phyloP scores from a whole-genome alignment of 2,113 vertebrate species.

The Alethe castanea region DNA sequence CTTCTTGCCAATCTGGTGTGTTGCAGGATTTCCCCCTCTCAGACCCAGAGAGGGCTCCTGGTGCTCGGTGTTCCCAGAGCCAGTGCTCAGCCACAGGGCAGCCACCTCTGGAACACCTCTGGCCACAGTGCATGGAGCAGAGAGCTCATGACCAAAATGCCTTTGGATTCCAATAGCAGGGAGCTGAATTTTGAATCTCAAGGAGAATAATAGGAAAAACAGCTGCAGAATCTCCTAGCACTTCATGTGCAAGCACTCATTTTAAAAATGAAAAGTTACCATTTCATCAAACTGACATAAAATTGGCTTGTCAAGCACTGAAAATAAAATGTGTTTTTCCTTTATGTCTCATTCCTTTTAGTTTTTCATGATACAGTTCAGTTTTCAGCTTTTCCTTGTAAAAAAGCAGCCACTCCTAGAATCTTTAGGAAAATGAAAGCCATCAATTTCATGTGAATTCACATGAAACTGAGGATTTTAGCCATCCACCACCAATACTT shows the following conservation, averaged over 20 bases:
- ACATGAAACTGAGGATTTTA: background rate
- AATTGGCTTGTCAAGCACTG: conserved; percentile 24
- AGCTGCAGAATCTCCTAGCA: conserved; percentile 44
- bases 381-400: background rate
- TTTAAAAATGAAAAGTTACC: background rate
- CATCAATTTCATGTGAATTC: background rate
- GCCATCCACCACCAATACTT: background rate
- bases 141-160: background rate
- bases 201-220: conserved; percentile 41
- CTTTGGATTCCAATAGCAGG: background rate
- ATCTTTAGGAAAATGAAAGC: background rate
- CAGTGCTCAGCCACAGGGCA: fast-evolving
- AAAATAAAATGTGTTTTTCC: conserved; percentile 25
- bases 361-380: background rate
- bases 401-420: background rate
- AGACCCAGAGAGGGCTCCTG: background rate
- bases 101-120: background rate
- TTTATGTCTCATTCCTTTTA: conserved; percentile 32
- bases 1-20: background rate
- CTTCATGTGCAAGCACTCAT: background rate
- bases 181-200: background rate
- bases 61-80: background rate
- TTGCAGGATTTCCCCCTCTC: background rate
- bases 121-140: background rate
- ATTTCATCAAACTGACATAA: conserved; percentile 15